Base-by-base conservation (phyloP, 1,140 invertebrate genomes). In the Pararge aegeria region DNA sequence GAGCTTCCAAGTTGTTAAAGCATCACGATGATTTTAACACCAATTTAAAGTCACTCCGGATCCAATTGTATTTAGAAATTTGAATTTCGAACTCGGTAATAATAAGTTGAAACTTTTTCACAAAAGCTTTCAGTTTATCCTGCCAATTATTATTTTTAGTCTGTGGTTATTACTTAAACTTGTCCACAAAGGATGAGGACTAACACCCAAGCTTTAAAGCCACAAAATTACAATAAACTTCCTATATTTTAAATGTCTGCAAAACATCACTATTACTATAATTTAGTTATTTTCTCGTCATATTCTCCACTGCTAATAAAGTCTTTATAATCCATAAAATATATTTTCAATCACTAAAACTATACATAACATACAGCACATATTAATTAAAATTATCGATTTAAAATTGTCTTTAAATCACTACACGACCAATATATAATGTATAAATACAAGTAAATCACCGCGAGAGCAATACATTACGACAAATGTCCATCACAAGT, bases 111-210 rank as follows among this genome's bases (percentile, higher is more conserved):
- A 58, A 68, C 66, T 68, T 68, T 70, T 52, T 55, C 18, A 21
- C 56, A 72, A 72, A 66, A 72, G 62, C 59, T 55, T 59, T 60
- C 50, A 54, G 65, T 61, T 53, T 61, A 56, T 64, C 61, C 53
- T 55, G 37, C 13, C 15, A 38, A 29, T 13, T 20, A 46, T 42
- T 20, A 9, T 24, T 54, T 48, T 54, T 54, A 54, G 44, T 61
- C 58, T 61, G 58, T 49, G 58, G 51, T 61, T 24, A 48, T 46
- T 30, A 42, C 20, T 13, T 1, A 50, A 10, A 44, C 38, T 12
- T 19, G 1, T 2, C 10, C 9, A 50, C 21, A 20, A 18, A 51
- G 13, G 10, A 5, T 38, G 13, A 38, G 34, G 10, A 38, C 34
- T 38, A 38, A 38, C n/a, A n/a, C n/a, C n/a, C n/a, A n/a, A n/a